A percentile compares a stretch with the other conserved stretches of the same genome.
Evolutionary conservation across 2,888 invertebrate genomes (phyloP).

Genomic region (Drosophila barbarae): DNA sequence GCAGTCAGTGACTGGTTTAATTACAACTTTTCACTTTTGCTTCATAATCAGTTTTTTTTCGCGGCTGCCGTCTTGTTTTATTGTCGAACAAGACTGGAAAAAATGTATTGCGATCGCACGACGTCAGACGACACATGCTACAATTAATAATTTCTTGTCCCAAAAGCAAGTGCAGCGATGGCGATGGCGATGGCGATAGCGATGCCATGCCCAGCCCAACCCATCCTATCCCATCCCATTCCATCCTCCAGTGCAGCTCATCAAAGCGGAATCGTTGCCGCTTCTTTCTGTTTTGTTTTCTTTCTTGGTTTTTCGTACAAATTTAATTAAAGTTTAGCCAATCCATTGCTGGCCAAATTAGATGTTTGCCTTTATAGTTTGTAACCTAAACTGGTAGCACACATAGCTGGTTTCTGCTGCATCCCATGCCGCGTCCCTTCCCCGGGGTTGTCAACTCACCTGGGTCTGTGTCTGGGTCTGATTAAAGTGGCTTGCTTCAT

Average conservation of each 20-base stretch:
- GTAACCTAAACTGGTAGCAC: conserved; percentile 48
- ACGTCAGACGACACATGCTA: conserved; percentile 64
- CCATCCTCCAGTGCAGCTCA: conserved; percentile 42
- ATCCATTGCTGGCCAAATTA: conserved; percentile 56
- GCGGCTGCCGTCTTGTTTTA: conserved; percentile 38
- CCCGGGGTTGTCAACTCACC: conserved; percentile 65
- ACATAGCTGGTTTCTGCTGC: conserved; percentile 23
- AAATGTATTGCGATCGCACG: conserved; percentile 68
- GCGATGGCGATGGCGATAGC: conserved; percentile 11
- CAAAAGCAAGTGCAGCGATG: conserved; percentile 27
- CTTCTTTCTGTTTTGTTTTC: conserved; percentile 29
- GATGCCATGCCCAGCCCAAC: conserved; percentile 21
- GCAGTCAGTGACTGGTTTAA: conserved; percentile 76
- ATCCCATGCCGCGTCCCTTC: not conserved
- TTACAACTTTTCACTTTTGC: conserved; percentile 78
- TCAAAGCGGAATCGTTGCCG: conserved; percentile 63
- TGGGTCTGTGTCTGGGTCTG: conserved; percentile 69
- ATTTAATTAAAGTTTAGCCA: conserved; percentile 67
- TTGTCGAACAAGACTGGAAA: conserved; percentile 51
- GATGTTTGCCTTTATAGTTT: conserved; percentile 49
- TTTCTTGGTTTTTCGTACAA: conserved; percentile 27
- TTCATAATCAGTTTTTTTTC: conserved; percentile 64
- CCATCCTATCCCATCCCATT: conserved; percentile 2
- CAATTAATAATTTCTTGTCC: conserved; percentile 61
- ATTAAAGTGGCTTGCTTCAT: conserved; percentile 69